A percentile compares a stretch with the other conserved stretches of the same genome.
These are phyloP conservation scores for Sebastolobus alascanus DNA, from an alignment of 2,797 vertebrate genomes.

Conservation along the genomic window DNA sequence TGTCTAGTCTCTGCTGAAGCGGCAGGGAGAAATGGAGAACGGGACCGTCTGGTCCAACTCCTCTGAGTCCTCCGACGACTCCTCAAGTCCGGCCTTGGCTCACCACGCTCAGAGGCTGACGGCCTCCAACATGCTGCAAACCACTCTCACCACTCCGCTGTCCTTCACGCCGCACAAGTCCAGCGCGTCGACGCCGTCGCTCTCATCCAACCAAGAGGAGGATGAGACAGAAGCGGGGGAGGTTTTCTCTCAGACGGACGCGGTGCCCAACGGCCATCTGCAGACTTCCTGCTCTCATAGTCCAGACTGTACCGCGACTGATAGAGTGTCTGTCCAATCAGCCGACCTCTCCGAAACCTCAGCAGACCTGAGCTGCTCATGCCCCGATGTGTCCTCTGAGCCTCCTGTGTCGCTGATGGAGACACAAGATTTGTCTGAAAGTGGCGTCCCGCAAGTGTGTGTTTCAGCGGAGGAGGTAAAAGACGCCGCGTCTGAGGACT, in stretches of 20 bases:
- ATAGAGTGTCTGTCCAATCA: constrained; percentile 68
- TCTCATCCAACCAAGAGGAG: constrained; percentile 81
- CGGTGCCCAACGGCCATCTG: constrained; percentile 89
- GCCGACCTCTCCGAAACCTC: constrained; percentile 68
- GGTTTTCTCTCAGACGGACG: constrained; percentile 68
- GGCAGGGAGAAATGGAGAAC: constrained; percentile 96
- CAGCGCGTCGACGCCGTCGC: constrained; percentile 78
- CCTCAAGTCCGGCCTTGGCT: constrained; percentile 93
- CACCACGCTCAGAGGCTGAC: constrained; percentile 85
- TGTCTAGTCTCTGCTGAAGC: constrained; percentile 92
- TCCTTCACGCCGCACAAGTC: constrained; percentile 89
- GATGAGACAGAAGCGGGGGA: constrained; percentile 75
- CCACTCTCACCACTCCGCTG: constrained; percentile 89
- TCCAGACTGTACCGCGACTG: constrained; percentile 81
- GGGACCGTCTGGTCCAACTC: constrained; percentile 98
- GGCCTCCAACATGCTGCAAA: constrained; percentile 90
- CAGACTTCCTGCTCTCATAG: constrained; percentile 89
- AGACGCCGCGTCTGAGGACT: constrained; percentile 20
- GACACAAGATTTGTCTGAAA: constrained; percentile 15
- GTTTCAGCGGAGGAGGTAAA: constrained; percentile 39
- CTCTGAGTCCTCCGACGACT: constrained; percentile 97
- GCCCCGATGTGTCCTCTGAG: constrained; percentile 56
- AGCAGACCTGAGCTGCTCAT: constrained; percentile 61
- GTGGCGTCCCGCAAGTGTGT: constrained; percentile 4
- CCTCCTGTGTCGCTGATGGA: constrained; percentile 30